phyloP scores from a whole-genome alignment of 2,113 vertebrate species.

The Burhinus bistriatus region DNA sequence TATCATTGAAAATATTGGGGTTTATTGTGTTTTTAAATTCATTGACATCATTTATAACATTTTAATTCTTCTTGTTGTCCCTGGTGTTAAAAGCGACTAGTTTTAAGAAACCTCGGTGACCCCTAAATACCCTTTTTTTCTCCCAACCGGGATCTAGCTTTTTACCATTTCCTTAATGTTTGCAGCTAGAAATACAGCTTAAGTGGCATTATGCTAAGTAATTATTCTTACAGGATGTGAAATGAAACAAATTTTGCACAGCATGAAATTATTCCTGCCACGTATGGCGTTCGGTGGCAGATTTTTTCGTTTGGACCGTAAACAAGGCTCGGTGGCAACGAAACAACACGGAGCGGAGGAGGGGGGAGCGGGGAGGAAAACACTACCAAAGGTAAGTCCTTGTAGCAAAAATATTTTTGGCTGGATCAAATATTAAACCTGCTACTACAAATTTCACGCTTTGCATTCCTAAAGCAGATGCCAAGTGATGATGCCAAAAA shows the following conservation, averaged over 20 bases:
- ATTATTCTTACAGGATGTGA: slow-evolving; percentile 80
- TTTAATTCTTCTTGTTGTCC: neutral
- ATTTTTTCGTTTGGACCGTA: slow-evolving; percentile 68
- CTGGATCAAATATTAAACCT: slow-evolving; percentile 81
- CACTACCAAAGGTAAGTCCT: slow-evolving; percentile 78
- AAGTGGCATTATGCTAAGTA: slow-evolving; percentile 81
- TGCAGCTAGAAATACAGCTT: slow-evolving; percentile 76
- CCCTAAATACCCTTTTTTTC: slow-evolving; percentile 40
- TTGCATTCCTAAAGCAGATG: slow-evolving; percentile 76
- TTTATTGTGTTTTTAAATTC: neutral
- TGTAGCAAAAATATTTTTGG: slow-evolving; percentile 75
- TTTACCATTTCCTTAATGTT: slow-evolving; percentile 70
- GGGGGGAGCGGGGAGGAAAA: slow-evolving; percentile 17
- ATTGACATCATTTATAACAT: neutral
- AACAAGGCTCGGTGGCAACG: slow-evolving; percentile 60
- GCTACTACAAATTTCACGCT: slow-evolving; percentile 83
- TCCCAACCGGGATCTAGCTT: slow-evolving; percentile 47
- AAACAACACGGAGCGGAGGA: neutral
- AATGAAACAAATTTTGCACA: slow-evolving; percentile 80
- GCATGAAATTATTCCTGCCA: slow-evolving; percentile 81
- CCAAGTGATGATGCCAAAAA: slow-evolving; percentile 75
- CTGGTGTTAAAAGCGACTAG: neutral
- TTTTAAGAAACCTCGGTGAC: neutral
- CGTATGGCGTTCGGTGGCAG: slow-evolving; percentile 68
- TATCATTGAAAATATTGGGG: neutral